Percentiles rank a stretch among this genome's conserved stretches.
Conservation (phyloP, 2,888 invertebrate species). For the Cyaniris semiargus region DNA sequence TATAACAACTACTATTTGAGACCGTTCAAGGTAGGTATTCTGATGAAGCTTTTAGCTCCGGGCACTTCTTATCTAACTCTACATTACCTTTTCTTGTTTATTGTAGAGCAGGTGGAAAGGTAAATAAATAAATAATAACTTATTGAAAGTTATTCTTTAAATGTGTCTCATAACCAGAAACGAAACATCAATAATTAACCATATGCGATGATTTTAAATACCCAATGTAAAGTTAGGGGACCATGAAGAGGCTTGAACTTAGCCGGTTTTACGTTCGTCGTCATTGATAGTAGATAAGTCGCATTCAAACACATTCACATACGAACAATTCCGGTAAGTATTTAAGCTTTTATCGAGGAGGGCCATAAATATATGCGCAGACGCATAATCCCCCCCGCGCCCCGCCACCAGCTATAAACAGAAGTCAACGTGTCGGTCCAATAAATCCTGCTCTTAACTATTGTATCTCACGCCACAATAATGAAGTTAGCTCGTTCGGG, state of each 20-base stretch:
- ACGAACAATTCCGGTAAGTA: conserved; percentile 72
- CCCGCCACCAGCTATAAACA: conserved; percentile 77
- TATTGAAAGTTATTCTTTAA: too few relatives aligned
- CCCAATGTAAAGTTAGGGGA: neutral
- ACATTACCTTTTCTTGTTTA: neutral
- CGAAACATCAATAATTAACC: neutral
- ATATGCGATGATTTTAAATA: neutral
- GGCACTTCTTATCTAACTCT: neutral
- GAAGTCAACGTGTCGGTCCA: conserved; percentile 80
- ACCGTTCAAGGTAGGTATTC: neutral
- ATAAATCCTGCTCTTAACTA: conserved; percentile 81
- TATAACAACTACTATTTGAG: too few relatives aligned
- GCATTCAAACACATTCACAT: conserved; percentile 45
- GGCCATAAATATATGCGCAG: conserved; percentile 76
- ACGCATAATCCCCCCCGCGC: conserved; percentile 76
- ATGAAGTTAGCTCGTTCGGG: conserved; percentile 80
- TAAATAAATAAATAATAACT: too few relatives aligned
- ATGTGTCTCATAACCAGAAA: too few relatives aligned
- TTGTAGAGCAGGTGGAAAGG: too few relatives aligned
- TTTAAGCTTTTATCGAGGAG: conserved; percentile 79
- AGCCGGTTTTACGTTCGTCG: neutral
- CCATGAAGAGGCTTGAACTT: neutral
- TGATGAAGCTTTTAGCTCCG: neutral
- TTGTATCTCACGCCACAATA: conserved; percentile 80
- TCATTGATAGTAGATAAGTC: neutral